phyloP scores from a whole-genome alignment of 2,113 vertebrate genomes.

The Tragelaphus strepsiceros region DNA sequence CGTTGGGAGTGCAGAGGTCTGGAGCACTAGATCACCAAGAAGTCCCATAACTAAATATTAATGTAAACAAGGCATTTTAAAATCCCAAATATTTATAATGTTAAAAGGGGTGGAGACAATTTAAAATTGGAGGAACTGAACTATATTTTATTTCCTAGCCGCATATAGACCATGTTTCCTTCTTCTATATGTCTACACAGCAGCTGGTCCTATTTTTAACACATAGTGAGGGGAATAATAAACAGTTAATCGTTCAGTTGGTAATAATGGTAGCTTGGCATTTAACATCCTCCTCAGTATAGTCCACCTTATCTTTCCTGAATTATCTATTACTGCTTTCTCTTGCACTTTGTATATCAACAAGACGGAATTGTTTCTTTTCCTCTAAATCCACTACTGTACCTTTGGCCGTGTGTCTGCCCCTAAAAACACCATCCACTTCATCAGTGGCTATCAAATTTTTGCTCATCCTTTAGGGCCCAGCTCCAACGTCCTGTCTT shows the following conservation, averaged over 20 bases:
- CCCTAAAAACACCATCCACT: neutral
- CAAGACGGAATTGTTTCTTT: neutral
- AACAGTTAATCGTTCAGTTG: neutral
- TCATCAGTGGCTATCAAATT: neutral
- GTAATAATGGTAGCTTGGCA: neutral
- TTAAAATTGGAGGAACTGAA: neutral
- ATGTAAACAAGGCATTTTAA: neutral
- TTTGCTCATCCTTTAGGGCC: neutral
- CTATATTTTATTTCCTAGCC: neutral
- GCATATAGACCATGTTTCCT: neutral
- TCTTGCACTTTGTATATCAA: neutral
- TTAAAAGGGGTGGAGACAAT: neutral
- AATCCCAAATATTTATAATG: neutral
- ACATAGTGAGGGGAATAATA: neutral
- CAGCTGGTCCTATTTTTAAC: neutral
- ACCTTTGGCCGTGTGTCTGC: neutral
- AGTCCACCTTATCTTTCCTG: neutral
- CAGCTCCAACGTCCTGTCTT: neutral
- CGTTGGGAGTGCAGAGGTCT: neutral
- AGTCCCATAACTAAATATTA: neutral
- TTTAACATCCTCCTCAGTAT: neutral
- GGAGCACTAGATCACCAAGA: neutral
- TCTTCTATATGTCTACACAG: neutral
- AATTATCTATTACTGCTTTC: neutral
- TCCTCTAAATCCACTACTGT: neutral